These are phyloP conservation scores for Mustelus asterias DNA, from an alignment of 2,113 vertebrate genomes.

Conservation along the genomic window DNA sequence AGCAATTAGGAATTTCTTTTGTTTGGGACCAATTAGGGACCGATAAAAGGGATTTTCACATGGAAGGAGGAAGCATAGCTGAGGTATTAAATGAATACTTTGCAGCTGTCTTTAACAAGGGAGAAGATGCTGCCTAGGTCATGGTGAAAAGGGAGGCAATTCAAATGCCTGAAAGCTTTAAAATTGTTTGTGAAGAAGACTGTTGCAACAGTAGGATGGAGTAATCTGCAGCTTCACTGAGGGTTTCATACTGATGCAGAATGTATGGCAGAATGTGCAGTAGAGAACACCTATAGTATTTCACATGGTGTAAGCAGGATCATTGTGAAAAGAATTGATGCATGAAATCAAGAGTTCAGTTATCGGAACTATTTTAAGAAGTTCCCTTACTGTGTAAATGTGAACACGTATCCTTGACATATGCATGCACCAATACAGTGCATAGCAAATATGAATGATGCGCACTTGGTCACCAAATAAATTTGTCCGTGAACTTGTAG, in stretches of 20 bases:
- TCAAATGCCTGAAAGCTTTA: too few relatives aligned
- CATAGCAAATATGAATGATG: neutral
- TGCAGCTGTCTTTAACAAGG: too few relatives aligned
- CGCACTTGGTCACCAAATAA: neutral
- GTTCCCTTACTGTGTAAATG: neutral
- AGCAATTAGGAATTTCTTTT: too few relatives aligned
- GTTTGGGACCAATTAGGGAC: too few relatives aligned
- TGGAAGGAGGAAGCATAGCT: too few relatives aligned
- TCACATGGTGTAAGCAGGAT: neutral
- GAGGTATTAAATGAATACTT: too few relatives aligned
- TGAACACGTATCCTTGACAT: neutral
- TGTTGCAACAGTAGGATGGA: neutral
- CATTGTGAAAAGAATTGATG: neutral
- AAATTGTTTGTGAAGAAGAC: neutral
- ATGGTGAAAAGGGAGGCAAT: too few relatives aligned
- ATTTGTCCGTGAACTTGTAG: neutral
- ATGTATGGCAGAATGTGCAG: too few relatives aligned
- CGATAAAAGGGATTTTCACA: too few relatives aligned
- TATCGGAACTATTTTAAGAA: neutral
- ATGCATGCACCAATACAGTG: neutral
- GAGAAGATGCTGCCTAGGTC: too few relatives aligned
- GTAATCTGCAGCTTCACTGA: neutral
- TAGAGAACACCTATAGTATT: neutral
- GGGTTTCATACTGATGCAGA: neutral
- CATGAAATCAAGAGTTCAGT: neutral